These are phyloP conservation scores for Scytalopus superciliaris DNA, from an alignment of 2,113 vertebrate species.

Conservation along the genomic window DNA sequence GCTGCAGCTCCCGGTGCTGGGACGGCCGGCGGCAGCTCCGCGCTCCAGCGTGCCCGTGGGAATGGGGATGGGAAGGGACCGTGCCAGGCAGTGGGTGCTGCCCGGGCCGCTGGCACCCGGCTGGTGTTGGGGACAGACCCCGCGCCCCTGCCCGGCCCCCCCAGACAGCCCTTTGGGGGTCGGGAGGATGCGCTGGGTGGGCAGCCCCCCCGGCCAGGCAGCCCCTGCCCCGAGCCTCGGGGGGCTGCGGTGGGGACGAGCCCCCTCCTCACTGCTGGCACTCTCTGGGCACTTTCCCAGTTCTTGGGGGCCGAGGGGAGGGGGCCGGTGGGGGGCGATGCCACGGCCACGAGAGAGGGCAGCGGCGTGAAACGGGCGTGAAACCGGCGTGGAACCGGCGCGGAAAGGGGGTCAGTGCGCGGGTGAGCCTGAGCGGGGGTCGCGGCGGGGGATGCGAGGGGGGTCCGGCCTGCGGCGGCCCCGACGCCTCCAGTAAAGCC, in stretches of 20 bases:
- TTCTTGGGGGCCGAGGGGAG: neutral
- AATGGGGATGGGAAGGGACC: fast-evolving
- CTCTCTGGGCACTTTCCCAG: neutral
- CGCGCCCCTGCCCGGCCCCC: neutral
- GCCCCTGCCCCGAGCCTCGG: neutral
- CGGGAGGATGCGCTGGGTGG: fast-evolving
- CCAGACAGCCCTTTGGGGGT: fast-evolving
- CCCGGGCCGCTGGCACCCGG: fast-evolving
- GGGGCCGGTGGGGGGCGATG: neutral
- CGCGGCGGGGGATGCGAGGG: neutral
- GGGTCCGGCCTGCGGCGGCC: neutral
- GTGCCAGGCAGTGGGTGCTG: neutral
- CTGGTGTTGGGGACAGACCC: neutral
- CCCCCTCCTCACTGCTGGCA: neutral
- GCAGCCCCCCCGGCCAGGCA: neutral
- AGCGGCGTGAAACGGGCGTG: neutral
- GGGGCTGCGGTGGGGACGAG: neutral
- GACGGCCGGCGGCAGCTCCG: neutral
- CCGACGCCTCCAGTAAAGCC: neutral
- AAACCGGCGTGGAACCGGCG: neutral
- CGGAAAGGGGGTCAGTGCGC: neutral
- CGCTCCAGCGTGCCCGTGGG: neutral
- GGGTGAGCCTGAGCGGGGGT: neutral
- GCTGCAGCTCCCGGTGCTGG: neutral
- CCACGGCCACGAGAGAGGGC: neutral